Evolutionary conservation across 2,113 vertebrate genomes (phyloP).

Genomic region (Xenopus borealis): DNA sequence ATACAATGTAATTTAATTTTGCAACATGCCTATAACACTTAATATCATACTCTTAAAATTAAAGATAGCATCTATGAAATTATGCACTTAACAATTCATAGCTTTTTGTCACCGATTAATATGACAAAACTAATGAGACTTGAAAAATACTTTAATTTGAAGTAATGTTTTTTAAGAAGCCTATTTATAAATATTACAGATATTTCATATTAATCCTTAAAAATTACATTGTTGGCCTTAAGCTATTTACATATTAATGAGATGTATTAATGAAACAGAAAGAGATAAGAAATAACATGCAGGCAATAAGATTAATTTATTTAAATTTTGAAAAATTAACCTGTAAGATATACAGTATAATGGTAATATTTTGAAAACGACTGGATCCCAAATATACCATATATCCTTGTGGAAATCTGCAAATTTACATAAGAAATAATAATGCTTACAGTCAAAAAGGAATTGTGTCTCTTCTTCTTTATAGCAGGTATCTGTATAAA

Average conservation of each 20-base stretch:
- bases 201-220: constrained; percentile 1
- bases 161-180: not conserved
- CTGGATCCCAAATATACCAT: too few species aligned
- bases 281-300: constrained; percentile 2
- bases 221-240: constrained; percentile 2
- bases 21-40: not conserved
- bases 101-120: not conserved
- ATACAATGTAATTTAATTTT: not conserved
- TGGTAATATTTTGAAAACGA: too few species aligned
- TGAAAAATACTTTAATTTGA: not conserved
- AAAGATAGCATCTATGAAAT: constrained; percentile 6
- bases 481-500: too few species aligned
- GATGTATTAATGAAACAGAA: not conserved
- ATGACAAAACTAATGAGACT: not conserved
- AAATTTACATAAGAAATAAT: too few species aligned
- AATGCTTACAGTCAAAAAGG: too few species aligned
- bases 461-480: too few species aligned
- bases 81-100: not conserved
- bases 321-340: not conserved
- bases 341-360: not conserved
- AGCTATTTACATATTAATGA: not conserved
- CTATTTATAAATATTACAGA: not conserved
- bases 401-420: too few species aligned
- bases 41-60: not conserved
- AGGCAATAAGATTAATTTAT: not conserved